Base-by-base conservation (phyloP, 2,797 vertebrate species). In the Cygnus olor region DNA sequence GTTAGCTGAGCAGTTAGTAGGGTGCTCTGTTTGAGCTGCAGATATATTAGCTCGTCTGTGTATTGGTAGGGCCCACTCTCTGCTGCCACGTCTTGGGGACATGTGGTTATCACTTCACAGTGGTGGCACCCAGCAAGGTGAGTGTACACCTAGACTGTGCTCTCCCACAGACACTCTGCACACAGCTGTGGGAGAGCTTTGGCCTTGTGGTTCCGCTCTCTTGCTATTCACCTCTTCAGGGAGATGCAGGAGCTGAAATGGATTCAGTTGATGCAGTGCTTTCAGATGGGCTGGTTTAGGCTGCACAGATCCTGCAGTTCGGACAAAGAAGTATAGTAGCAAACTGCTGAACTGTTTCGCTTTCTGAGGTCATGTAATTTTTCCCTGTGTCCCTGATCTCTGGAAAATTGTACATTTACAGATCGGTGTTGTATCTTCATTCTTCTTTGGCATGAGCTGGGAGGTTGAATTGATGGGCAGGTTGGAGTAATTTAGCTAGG, bases 401-500 rank as follows among this genome's bases (percentile, higher is more conserved):
- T 71, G 61, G 56, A 91, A 88, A 36, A 6, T 27, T 30, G 88
- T 57, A 56, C 24, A 8, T 63, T 64, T 68, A 66, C 54, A 83
- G 60, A 53, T 7, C 36, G 80, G 22, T 61, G 22, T 85, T 83
- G n/a, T 89, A 40, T 85, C 72, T 95, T 64, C n/a, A 14, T 89
- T 77, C 15, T 51, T 49, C 70, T 85, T 89, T 74, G 80, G 57
- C 53, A 68, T 18, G 53, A 65, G 57, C 19, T 71, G 53, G n/a
- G 92, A 86, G 40, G 73, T 71, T 11, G 27, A 12, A 89, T 88
- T 91, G 76, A 83, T 64, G 66, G 79, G 79, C 88, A 85, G 34
- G 51, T 94, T 78, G 47, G 82, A 85, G 82, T 77, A 70, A 15
- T 93, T 88, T 88, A 53, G 19, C 18, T n/a, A 44, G 64, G 65